Percentiles rank a stretch among this genome's conserved stretches.
phyloP scores from a whole-genome alignment of 2,113 vertebrate genomes.

The Leptosomus discolor region DNA sequence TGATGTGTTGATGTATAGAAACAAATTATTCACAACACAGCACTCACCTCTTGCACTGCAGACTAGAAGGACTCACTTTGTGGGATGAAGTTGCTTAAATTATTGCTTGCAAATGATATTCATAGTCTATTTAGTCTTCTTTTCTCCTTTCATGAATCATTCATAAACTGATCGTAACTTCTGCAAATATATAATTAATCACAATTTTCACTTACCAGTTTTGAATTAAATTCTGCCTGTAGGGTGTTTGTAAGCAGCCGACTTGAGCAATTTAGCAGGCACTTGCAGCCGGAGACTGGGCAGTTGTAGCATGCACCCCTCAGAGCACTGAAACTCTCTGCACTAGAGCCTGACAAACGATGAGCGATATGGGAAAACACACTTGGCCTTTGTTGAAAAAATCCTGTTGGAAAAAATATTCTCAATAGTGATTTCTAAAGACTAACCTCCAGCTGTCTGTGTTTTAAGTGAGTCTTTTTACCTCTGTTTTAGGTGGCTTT shows the following conservation, averaged over 20 bases:
- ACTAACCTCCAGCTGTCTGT: background rate
- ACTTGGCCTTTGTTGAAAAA: background rate
- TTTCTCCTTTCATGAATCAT: conserved; percentile 34
- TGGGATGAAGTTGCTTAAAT: conserved; percentile 20
- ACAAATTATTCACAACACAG: background rate
- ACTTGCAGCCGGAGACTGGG: background rate
- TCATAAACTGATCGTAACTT: conserved; percentile 44
- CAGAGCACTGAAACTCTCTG: background rate
- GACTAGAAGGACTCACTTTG: background rate
- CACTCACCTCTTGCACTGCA: background rate
- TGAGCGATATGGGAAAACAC: background rate
- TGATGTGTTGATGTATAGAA: background rate
- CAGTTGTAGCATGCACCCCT: background rate
- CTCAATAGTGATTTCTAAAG: background rate
- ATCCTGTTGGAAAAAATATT: background rate
- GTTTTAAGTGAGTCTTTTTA: background rate
- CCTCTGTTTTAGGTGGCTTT: background rate
- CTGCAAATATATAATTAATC: conserved; percentile 56
- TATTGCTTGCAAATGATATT: conserved; percentile 28
- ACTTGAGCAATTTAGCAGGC: background rate
- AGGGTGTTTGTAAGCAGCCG: background rate
- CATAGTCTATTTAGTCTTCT: conserved; percentile 15
- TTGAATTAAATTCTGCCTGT: conserved; percentile 27
- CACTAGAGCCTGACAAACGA: background rate
- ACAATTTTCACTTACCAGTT: conserved; percentile 22